Evolutionary conservation across 2,113 vertebrate genomes (phyloP).

Genomic region (Clarias batrachus): DNA sequence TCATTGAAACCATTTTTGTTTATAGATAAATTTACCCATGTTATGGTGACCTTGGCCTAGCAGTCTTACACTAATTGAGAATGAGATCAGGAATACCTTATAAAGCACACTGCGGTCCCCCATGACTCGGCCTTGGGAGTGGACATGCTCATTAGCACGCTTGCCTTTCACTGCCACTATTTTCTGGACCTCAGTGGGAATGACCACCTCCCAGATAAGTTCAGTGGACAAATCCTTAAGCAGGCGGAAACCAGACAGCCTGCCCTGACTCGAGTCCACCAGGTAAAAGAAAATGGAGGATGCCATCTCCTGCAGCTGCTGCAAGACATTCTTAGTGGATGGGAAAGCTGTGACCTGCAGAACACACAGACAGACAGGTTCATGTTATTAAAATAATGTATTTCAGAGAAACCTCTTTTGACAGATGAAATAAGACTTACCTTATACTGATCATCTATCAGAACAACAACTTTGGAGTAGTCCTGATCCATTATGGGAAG

Average conservation of each 20-base stretch:
- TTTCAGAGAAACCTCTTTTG: neutral
- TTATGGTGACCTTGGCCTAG: neutral
- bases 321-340: slow-evolving; percentile 88
- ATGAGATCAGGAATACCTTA: slow-evolving; percentile 76
- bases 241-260: slow-evolving; percentile 85
- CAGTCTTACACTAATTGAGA: neutral
- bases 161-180: slow-evolving; percentile 90
- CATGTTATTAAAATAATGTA: neutral
- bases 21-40: neutral
- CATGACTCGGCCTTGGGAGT: slow-evolving; percentile 97
- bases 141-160: slow-evolving; percentile 89
- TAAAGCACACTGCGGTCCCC: slow-evolving; percentile 98
- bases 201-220: slow-evolving; percentile 86
- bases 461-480: slow-evolving; percentile 89
- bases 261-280: slow-evolving; percentile 83
- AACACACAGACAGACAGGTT: neutral
- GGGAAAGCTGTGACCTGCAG: slow-evolving; percentile 89
- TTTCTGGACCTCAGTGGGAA: slow-evolving; percentile 85
- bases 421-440: slow-evolving; percentile 62
- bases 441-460: slow-evolving; percentile 92
- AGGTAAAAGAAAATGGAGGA: slow-evolving; percentile 91
- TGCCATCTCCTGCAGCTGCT: slow-evolving; percentile 88
- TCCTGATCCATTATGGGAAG: slow-evolving; percentile 96
- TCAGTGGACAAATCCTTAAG: slow-evolving; percentile 89
- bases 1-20: neutral